These are phyloP conservation scores for Norana najaformis DNA, from an alignment of 2,888 invertebrate genomes.

Conservation along the genomic window DNA sequence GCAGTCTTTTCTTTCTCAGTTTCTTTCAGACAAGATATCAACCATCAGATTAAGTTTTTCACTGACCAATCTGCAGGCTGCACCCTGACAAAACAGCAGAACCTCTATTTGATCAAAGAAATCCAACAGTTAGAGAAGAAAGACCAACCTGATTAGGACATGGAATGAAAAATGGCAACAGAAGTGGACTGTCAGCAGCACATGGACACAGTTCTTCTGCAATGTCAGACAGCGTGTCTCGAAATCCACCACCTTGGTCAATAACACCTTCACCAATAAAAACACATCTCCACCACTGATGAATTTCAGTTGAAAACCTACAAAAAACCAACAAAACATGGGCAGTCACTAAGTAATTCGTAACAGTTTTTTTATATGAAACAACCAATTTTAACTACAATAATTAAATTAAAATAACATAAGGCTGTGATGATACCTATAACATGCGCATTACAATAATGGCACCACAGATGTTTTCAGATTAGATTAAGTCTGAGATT, in stretches of 20 bases:
- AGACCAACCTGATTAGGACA: constrained; percentile 57
- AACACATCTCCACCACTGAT: constrained; percentile 64
- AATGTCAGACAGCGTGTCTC: constrained; percentile 62
- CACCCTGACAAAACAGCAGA: neutral
- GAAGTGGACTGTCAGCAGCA: constrained; percentile 50
- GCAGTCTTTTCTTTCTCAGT: too few species aligned
- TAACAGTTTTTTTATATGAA: neutral
- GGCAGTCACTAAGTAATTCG: neutral
- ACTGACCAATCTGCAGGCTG: neutral
- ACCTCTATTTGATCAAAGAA: too few species aligned
- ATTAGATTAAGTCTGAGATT: too few species aligned
- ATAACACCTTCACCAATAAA: constrained; percentile 62
- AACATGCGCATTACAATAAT: neutral
- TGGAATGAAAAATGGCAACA: constrained; percentile 59
- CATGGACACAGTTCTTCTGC: constrained; percentile 62
- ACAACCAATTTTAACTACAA: neutral
- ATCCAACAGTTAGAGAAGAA: neutral
- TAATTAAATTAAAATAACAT: neutral
- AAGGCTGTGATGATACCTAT: neutral
- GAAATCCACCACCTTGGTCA: constrained; percentile 62
- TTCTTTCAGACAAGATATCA: too few species aligned
- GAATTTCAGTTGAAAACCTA: neutral
- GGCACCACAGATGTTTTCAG: neutral
- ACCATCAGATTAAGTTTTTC: too few species aligned
- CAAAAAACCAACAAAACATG: neutral